Percentiles rank a stretch among this genome's conserved stretches.
Conservation (phyloP, 2,797 vertebrate species). For the Melanogrammus aeglefinus region DNA sequence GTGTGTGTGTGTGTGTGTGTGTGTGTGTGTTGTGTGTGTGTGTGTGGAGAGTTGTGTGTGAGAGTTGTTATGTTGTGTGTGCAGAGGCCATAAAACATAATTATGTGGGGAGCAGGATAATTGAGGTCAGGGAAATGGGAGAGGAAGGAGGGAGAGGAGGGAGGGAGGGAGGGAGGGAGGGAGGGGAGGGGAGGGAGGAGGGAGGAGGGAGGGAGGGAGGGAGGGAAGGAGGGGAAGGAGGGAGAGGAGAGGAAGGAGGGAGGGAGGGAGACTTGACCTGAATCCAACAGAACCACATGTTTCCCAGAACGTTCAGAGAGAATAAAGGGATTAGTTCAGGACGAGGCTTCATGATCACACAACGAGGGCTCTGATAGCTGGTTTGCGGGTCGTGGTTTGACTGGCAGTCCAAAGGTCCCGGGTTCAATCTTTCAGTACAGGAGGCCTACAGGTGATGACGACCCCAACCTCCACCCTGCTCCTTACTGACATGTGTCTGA, state of each 20-base stretch:
- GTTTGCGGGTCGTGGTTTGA: neutral
- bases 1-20: too few species aligned
- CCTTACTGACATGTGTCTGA: too few species aligned
- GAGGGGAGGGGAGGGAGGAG: neutral
- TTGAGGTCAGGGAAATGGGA: neutral
- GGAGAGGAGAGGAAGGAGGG: neutral
- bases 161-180: neutral
- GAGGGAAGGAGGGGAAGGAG: neutral
- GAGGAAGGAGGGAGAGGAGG: neutral
- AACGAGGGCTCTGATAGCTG: neutral
- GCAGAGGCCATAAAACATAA: neutral
- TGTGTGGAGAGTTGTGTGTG: too few species aligned
- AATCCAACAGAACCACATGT: neutral
- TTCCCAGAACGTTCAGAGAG: neutral
- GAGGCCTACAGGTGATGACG: too few species aligned
- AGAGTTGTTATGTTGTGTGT: neutral
- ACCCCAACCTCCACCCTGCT: too few species aligned
- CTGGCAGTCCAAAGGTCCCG: too few species aligned
- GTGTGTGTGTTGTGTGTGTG: too few species aligned
- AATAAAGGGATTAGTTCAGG: neutral
- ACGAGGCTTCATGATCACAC: neutral
- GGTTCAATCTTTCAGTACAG: too few species aligned
- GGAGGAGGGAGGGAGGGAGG: constrained; percentile 6
- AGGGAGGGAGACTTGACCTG: neutral
- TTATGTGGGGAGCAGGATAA: neutral